Base-by-base conservation (phyloP, 2,113 vertebrate genomes). In the Trematomus loennbergii region DNA sequence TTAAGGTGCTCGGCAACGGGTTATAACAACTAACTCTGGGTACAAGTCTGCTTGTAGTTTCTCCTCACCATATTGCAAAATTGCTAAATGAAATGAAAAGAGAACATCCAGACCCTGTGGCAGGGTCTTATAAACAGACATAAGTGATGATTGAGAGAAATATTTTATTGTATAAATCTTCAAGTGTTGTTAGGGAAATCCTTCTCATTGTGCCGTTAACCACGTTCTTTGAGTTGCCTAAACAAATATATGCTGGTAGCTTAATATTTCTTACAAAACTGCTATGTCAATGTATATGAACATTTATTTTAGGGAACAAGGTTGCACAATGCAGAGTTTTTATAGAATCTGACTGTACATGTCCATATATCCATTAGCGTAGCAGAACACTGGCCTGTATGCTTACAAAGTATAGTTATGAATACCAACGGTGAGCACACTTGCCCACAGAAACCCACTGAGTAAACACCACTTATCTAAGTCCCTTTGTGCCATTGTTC, bases 401-500 rank as follows among this genome's bases (percentile, higher is more conserved):
- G 45, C 16, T 66, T 22, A 58, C 12, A 61, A 15, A 66, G 43
- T 49, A 6, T 7, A 16, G 57, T 33, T 65, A 25, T 49, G 29
- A 58, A 57, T 67, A 40, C 74, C 3, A 10, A 49, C 60, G 61
- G 18, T 57, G 54, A 57, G 40, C 57, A 33, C 40, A 83, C 68
- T 52, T 20, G 50, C 29, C 69, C 76, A 54, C 61, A 68, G 13
- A 60, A 29, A 54, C 65, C 49, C n/a, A 25, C 62, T 48, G 43
- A 33, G 59, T 78, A 86, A 75, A 80, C 33, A 15, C 46, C n/a
- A 54, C 55, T 50, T 75, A 75, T 59, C 63, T 48, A 3, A 5
- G 67, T 71, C 66, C 64, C 64, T 79, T 62, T 85, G 72, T 78
- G 72, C 63, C 60, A 48, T 46, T 59, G 49, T 53, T 82, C 77